These are phyloP conservation scores for Megatriorchis doriae DNA, from an alignment of 2,113 vertebrate species.

Conservation along the genomic window DNA sequence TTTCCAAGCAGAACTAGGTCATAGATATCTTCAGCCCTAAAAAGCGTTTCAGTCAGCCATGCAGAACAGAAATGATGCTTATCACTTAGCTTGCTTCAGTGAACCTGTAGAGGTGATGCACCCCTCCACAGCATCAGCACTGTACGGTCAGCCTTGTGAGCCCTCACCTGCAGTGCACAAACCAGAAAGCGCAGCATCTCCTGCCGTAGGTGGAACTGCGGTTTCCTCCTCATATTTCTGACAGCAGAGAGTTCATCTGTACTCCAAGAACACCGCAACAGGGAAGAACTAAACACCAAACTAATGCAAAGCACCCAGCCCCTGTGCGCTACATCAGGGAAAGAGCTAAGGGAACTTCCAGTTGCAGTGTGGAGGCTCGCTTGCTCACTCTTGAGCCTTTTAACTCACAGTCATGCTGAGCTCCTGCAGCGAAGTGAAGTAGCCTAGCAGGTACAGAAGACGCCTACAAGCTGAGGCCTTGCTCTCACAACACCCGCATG, in stretches of 20 bases:
- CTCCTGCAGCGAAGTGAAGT: background rate
- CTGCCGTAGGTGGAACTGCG: background rate
- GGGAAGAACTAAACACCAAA: background rate
- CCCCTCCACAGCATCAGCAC: background rate
- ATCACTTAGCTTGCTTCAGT: background rate
- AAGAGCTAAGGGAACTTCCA: background rate
- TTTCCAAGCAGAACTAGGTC: constrained; percentile 40
- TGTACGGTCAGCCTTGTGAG: rapidly evolving
- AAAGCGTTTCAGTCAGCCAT: background rate
- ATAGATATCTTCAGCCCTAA: background rate
- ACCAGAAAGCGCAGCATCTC: background rate
- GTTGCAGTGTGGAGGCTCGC: rapidly evolving
- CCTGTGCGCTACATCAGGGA: too few species aligned
- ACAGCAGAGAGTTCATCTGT: background rate
- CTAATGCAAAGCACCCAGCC: background rate
- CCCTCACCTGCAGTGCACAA: rapidly evolving
- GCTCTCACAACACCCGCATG: background rate
- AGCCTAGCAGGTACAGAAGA: background rate
- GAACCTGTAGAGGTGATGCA: background rate
- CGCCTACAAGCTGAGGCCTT: background rate
- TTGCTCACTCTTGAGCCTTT: background rate
- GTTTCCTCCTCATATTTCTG: background rate
- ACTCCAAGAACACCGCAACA: background rate
- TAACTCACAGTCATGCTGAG: background rate
- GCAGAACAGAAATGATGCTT: background rate